These are phyloP conservation scores for Meloidogyne hapla DNA, from an alignment of 1,140 invertebrate genomes.

Conservation along the genomic window DNA sequence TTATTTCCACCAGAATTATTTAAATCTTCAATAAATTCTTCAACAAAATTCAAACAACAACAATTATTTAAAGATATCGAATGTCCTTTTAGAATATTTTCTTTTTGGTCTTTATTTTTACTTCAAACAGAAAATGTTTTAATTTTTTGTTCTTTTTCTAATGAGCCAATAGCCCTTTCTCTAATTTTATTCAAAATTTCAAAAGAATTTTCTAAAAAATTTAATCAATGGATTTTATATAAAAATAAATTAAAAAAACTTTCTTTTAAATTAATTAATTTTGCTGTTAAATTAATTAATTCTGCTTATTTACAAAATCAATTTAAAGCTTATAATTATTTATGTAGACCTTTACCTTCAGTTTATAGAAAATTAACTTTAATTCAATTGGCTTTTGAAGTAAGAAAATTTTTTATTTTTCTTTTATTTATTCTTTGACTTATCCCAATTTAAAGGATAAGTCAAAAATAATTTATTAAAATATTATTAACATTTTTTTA, in stretches of 20 bases:
- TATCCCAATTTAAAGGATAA: too few relatives aligned
- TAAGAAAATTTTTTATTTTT: not conserved
- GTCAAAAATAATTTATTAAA: too few relatives aligned
- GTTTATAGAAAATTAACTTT: conserved; percentile 46
- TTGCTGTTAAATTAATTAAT: conserved; percentile 43
- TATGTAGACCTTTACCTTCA: conserved; percentile 42
- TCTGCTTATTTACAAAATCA: conserved; percentile 40
- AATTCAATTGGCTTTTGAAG: conserved; percentile 55
- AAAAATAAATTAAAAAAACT: conserved; percentile 46
- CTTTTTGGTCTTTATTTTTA: conserved; percentile 30
- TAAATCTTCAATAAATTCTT: too few relatives aligned
- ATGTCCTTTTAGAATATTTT: conserved; percentile 10
- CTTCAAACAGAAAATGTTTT: conserved; percentile 20
- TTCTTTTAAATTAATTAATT: conserved; percentile 36
- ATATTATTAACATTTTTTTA: too few relatives aligned
- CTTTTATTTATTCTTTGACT: too few relatives aligned
- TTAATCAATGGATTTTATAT: conserved; percentile 56
- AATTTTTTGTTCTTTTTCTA: conserved; percentile 32
- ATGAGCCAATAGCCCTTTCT: conserved; percentile 26
- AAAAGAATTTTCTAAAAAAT: conserved; percentile 30
- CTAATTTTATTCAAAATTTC: conserved; percentile 26
- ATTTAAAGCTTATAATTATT: conserved; percentile 44
- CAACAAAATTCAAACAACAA: not conserved
- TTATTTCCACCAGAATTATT: conserved; percentile 27
- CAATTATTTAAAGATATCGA: not conserved